Evolutionary conservation across 2,888 invertebrate species (phyloP).

Genomic region (Trichogramma dendrolimi): DNA sequence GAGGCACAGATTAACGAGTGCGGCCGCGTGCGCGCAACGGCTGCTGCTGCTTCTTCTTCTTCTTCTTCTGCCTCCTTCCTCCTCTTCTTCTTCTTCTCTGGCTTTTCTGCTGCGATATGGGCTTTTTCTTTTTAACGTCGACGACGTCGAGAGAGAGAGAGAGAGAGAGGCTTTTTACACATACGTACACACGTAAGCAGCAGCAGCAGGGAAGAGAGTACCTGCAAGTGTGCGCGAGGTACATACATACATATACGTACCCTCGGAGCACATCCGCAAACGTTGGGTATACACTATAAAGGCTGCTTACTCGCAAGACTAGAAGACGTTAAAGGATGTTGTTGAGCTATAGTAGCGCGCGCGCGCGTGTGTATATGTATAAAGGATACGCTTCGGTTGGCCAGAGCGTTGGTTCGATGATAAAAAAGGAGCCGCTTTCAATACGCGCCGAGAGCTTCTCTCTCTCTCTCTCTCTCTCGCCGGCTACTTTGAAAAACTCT

Average conservation of each 20-base stretch:
- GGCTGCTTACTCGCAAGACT: no score
- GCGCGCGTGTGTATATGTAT: neutral
- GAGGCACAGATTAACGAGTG: conserved; percentile 43
- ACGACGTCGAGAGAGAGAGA: conserved; percentile 7
- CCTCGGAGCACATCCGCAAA: no score
- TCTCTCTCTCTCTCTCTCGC: no score
- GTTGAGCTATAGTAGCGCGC: neutral
- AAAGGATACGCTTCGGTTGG: neutral
- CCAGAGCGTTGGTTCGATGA: no score
- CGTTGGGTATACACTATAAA: no score
- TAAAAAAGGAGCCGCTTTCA: no score
- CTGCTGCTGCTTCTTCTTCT: neutral
- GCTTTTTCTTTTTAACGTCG: conserved; percentile 18
- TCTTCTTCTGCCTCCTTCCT: conserved; percentile 8
- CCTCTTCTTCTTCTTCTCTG: conserved; percentile 12
- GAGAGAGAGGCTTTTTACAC: neutral
- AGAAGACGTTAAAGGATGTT: conserved; percentile 9
- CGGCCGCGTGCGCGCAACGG: conserved; percentile 31
- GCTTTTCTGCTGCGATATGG: conserved; percentile 33
- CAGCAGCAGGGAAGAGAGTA: no score
- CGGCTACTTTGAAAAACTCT: no score
- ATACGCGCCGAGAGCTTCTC: no score
- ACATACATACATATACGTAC: no score
- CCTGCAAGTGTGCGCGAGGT: no score
- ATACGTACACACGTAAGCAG: neutral